Evolutionary conservation across 1,140 invertebrate genomes (phyloP).

Genomic region (Parasteatoda tepidariorum): DNA sequence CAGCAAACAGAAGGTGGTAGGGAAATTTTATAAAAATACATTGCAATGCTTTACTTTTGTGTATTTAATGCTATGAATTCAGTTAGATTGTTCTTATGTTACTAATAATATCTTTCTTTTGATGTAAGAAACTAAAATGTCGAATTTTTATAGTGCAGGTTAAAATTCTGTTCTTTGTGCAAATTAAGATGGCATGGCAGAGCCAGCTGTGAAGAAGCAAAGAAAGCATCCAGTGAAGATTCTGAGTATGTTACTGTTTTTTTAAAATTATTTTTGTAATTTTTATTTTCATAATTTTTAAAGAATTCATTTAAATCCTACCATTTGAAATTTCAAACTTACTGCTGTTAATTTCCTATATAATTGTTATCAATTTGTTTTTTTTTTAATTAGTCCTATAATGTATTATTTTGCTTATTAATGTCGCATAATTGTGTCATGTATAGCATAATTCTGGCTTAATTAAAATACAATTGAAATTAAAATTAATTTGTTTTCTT

Average conservation of each 20-base stretch:
- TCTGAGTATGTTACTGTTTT: conserved; percentile 47
- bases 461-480: background rate
- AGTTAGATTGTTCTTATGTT: too few species aligned
- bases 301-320: background rate
- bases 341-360: background rate
- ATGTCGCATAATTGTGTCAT: background rate
- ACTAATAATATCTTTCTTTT: background rate
- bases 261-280: background rate
- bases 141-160: conserved; percentile 51
- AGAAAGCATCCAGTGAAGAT: conserved; percentile 45
- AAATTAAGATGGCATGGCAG: conserved; percentile 60
- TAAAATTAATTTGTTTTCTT: background rate
- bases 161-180: conserved; percentile 62
- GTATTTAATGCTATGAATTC: background rate
- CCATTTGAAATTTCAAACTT: background rate
- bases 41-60: too few species aligned
- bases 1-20: too few species aligned
- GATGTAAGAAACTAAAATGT: background rate
- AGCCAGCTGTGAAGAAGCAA: conserved; percentile 54
- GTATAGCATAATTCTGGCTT: background rate
- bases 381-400: background rate
- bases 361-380: background rate
- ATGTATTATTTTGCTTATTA: background rate
- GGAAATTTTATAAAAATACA: too few species aligned
- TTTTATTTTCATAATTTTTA: background rate